Evolutionary conservation across 1,140 invertebrate genomes (phyloP), one percentile per base, ranked within the genome.

Genomic region (Drosophila burlai): DNA sequence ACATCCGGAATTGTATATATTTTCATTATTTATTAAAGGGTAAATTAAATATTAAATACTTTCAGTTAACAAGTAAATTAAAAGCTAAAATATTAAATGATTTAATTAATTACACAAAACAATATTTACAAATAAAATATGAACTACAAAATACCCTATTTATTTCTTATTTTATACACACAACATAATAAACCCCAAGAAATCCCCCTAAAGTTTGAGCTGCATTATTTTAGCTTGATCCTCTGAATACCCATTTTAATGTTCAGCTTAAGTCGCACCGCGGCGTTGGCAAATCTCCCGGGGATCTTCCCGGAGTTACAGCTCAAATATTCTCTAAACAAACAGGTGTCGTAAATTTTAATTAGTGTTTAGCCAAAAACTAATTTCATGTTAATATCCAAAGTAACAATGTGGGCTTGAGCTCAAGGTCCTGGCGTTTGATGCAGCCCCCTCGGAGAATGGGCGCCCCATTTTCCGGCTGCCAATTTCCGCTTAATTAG

Each of bases 321-420:
- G 67, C 62, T 72, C 47, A 67, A 69, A 76, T 89, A 78, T 80
- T 83, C 80, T 84, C 81, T 78, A 79, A 89, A 80, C 63, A 83
- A 91, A 78, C 84, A 83, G 85, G 82, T 90, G 83, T 92, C 85
- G 85, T 91, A 90, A 91, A 92, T 92, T 92, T 92, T 92, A 92
- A 92, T 78, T 94, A 98, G 96, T 59, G 54, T 54, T 57, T 67
- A 66, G 66, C 81, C 85, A 68, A 84, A 87, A 97, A 91, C 95
- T 95, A 58, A 97, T 97, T 77, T 95, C 95, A 79, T 74, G 59
- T 73, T 66, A 85, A 91, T 82, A 68, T 34, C 55, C 68, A 89
- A 59, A 52, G 62, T 65, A 69, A 73, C 78, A 83, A 59, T 60
- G 66, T 73, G 69, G 64, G 38, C 57, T 40, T 16, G n/a, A 21